phyloP scores from a whole-genome alignment of 2,797 vertebrate species.

The Lithobates pipiens region DNA sequence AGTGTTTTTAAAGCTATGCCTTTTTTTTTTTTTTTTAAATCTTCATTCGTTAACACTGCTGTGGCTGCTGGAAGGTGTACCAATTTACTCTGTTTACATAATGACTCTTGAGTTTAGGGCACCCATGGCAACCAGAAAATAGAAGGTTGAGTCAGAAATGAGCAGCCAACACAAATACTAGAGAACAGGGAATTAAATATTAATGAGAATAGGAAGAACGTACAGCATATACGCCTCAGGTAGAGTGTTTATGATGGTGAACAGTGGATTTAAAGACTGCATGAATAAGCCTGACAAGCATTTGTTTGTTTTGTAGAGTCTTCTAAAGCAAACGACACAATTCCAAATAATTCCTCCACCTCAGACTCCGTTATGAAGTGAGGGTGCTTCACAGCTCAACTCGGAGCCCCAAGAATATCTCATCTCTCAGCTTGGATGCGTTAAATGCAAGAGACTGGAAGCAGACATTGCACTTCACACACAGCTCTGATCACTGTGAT shows the following conservation, averaged over 20 bases:
- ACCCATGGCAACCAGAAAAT: too few relatives aligned
- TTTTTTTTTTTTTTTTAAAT: too few relatives aligned
- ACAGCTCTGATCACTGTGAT: constrained; percentile 74
- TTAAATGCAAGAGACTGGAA: constrained; percentile 31
- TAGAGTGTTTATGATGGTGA: neutral
- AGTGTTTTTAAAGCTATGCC: too few relatives aligned
- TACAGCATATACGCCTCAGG: too few relatives aligned
- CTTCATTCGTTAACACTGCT: too few relatives aligned
- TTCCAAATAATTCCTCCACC: constrained; percentile 67
- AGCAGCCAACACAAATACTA: too few relatives aligned
- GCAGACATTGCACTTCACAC: constrained; percentile 60
- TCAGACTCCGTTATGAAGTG: constrained; percentile 82
- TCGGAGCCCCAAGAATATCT: neutral
- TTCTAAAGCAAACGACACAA: constrained; percentile 76
- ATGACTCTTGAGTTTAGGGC: too few relatives aligned
- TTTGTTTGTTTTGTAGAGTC: constrained; percentile 75
- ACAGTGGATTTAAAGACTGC: neutral
- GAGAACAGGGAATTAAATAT: too few relatives aligned
- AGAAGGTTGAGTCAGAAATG: too few relatives aligned
- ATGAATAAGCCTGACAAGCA: neutral
- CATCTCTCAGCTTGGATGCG: neutral
- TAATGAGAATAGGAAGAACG: too few relatives aligned
- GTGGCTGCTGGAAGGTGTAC: too few relatives aligned
- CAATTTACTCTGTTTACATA: too few relatives aligned
- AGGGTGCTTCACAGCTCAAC: constrained; percentile 48